phyloP scores from a whole-genome alignment of 2,113 vertebrate species.

The Amphilophus citrinellus region DNA sequence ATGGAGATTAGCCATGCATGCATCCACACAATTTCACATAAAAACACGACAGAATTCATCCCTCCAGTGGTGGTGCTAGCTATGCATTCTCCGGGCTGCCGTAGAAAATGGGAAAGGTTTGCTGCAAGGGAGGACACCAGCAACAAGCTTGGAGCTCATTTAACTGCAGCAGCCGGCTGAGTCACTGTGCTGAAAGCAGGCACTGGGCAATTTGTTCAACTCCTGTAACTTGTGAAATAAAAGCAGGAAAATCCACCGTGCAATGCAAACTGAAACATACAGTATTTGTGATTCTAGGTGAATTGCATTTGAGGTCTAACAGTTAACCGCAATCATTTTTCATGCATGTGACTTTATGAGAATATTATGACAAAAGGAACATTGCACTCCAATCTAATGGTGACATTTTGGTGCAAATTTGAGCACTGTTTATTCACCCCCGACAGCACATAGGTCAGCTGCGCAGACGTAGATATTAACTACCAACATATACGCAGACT shows the following conservation, averaged over 20 bases:
- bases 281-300: neutral
- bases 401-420: neutral
- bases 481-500: neutral
- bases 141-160: conserved; percentile 16
- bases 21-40: neutral
- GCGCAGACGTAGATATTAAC: neutral
- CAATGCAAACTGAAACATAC: neutral
- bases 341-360: neutral
- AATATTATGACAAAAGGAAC: neutral
- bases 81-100: neutral
- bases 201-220: neutral
- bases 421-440: neutral
- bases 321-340: neutral
- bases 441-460: neutral
- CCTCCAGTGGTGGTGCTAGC: neutral
- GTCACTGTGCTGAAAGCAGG: conserved; percentile 4
- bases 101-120: neutral
- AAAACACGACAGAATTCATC: neutral
- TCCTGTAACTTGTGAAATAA: conserved; percentile 11
- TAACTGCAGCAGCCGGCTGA: conserved; percentile 16
- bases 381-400: neutral
- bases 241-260: neutral
- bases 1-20: neutral
- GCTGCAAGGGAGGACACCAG: conserved; percentile 14
- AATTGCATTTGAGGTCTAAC: neutral